These are phyloP conservation scores for Caenorhabditis latens DNA, from an alignment of 1,140 invertebrate genomes.

Conservation along the genomic window DNA sequence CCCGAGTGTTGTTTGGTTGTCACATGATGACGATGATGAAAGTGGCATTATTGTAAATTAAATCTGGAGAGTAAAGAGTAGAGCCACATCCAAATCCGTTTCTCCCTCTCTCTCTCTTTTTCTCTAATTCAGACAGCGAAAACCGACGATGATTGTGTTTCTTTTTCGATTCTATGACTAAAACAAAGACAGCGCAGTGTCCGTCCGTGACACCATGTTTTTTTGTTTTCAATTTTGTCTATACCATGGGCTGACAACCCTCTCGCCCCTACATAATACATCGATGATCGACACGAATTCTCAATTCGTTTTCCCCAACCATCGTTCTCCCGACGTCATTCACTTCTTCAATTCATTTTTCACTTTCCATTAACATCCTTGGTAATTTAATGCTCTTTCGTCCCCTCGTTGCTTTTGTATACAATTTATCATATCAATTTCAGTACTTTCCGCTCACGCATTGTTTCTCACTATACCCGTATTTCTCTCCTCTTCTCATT, in stretches of 20 bases:
- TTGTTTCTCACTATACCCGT: background rate
- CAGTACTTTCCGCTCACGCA: too few species aligned
- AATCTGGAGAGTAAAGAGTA: conserved; percentile 42
- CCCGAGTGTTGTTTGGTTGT: conserved; percentile 28
- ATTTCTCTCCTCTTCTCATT: background rate
- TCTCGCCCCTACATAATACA: conserved; percentile 1
- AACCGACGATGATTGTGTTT: background rate
- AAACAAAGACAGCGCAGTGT: background rate
- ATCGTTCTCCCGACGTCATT: background rate
- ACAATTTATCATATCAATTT: too few species aligned
- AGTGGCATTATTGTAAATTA: conserved; percentile 12
- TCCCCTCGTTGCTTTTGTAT: background rate
- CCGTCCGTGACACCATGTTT: conserved; percentile 23
- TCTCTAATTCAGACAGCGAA: background rate
- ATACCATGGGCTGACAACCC: background rate
- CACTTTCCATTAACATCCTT: background rate
- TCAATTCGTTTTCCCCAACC: background rate
- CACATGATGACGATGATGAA: conserved; percentile 40
- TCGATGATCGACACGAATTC: conserved; percentile 16
- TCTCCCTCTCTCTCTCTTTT: background rate
- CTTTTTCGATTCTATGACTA: conserved; percentile 9
- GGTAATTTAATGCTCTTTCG: background rate
- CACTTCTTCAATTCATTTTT: background rate
- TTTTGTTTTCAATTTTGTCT: conserved; percentile 23
- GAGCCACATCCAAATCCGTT: background rate